Percentiles rank a stretch among this genome's conserved stretches.
Conservation (phyloP, 2,797 vertebrate species). For the Pipistrellus kuhlii region DNA sequence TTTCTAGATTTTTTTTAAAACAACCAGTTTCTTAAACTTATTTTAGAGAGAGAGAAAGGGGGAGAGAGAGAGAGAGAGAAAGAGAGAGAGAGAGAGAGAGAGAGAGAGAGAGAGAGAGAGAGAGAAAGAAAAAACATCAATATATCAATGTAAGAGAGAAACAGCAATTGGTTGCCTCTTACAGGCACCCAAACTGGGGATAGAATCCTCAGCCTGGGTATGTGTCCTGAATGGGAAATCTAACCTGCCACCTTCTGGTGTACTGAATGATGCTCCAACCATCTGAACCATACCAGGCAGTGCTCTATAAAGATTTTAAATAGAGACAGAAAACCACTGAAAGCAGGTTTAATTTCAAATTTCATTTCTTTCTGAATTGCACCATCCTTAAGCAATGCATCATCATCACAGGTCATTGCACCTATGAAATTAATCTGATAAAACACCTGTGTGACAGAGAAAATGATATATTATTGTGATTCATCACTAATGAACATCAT, state of each 20-base stretch:
- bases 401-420: constrained; percentile 80
- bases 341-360: constrained; percentile 76
- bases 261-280: not conserved
- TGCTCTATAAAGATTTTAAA: not conserved
- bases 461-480: constrained; percentile 86
- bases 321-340: constrained; percentile 60
- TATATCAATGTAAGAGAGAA: not conserved
- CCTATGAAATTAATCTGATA: constrained; percentile 85
- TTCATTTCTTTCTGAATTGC: constrained; percentile 80
- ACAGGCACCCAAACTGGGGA: not conserved
- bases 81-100: not conserved
- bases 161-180: not conserved
- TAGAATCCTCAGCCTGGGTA: not conserved
- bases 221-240: not conserved
- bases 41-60: not conserved
- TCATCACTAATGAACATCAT: constrained; percentile 85
- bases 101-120: not conserved
- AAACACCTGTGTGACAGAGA: constrained; percentile 84
- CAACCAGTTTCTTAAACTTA: not conserved
- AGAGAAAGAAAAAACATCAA: not conserved
- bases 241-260: not conserved
- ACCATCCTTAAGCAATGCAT: constrained; percentile 79
- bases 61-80: not conserved
- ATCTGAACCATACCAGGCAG: not conserved
- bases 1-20: not conserved